Evolutionary conservation across 1,140 invertebrate genomes (phyloP).

Genomic region (Acromyrmex heyeri): DNA sequence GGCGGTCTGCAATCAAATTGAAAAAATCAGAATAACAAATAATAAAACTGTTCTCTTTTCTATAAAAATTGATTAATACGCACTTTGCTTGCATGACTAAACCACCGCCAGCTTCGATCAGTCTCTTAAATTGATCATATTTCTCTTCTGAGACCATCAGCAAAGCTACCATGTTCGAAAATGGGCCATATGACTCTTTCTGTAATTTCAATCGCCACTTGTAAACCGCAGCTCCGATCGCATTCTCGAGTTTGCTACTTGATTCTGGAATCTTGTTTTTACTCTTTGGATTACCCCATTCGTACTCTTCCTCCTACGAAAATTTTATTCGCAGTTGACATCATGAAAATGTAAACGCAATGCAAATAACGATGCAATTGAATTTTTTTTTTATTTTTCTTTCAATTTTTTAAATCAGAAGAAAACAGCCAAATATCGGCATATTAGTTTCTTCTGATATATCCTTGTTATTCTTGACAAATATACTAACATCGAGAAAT

Average conservation of each 20-base stretch:
- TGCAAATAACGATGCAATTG: neutral
- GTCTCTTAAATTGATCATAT: conserved; percentile 89
- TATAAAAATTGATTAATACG: conserved; percentile 13
- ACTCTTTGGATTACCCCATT: conserved; percentile 91
- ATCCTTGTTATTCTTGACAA: neutral
- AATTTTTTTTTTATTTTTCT: neutral
- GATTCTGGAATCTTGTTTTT: conserved; percentile 85
- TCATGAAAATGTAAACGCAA: neutral
- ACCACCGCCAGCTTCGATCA: conserved; percentile 92
- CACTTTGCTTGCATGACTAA: conserved; percentile 88
- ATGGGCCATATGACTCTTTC: conserved; percentile 87
- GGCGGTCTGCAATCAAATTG: conserved; percentile 77
- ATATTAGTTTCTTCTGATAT: neutral
- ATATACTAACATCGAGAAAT: conserved; percentile 90
- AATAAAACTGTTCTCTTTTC: neutral
- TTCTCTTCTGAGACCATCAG: conserved; percentile 90
- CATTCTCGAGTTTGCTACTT: conserved; percentile 84
- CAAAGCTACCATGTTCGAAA: conserved; percentile 90
- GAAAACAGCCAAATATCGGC: neutral
- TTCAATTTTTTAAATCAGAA: neutral
- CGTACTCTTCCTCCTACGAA: conserved; percentile 91
- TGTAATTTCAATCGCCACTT: conserved; percentile 89
- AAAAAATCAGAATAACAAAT: neutral
- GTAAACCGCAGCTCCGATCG: conserved; percentile 88
- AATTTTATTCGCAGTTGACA: neutral